These are phyloP conservation scores for Mastacembelus armatus DNA, from an alignment of 2,797 vertebrate species.

Conservation along the genomic window DNA sequence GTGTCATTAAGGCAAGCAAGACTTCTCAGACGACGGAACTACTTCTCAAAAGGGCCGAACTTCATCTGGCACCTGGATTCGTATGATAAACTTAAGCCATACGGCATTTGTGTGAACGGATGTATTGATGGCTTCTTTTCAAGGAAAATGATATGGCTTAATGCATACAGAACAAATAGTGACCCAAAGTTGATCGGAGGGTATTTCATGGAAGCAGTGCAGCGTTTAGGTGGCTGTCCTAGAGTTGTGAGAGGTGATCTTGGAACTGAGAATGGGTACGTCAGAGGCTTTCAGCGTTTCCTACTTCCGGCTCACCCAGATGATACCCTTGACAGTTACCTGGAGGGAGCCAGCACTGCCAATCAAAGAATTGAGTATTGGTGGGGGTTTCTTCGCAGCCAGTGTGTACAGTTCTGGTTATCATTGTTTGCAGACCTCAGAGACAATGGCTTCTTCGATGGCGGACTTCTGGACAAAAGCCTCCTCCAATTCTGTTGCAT, in stretches of 20 bases:
- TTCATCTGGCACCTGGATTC: no score
- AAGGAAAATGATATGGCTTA: background rate
- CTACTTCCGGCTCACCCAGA: background rate
- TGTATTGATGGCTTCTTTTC: conserved; percentile 10
- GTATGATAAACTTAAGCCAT: no score
- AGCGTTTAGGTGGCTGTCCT: no score
- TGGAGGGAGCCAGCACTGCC: background rate
- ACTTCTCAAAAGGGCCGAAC: no score
- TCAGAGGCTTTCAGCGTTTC: background rate
- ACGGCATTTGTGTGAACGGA: no score
- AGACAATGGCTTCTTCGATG: conserved; percentile 39
- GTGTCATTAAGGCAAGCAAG: no score
- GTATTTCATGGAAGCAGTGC: no score
- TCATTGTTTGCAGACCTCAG: conserved; percentile 32
- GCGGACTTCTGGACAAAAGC: conserved; percentile 43
- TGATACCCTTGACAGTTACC: no score
- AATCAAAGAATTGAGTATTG: background rate
- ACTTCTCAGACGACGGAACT: no score
- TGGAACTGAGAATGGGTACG: background rate
- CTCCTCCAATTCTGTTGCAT: conserved; percentile 42
- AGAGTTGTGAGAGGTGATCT: no score
- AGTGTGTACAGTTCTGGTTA: conserved; percentile 45
- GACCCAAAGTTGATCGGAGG: background rate
- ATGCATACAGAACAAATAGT: conserved; percentile 2
- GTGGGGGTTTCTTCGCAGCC: background rate